A percentile compares a stretch with the other conserved stretches of the same genome.
Conservation (phyloP, 1,140 invertebrate genomes). For the Mizuhopecten yessoensis region DNA sequence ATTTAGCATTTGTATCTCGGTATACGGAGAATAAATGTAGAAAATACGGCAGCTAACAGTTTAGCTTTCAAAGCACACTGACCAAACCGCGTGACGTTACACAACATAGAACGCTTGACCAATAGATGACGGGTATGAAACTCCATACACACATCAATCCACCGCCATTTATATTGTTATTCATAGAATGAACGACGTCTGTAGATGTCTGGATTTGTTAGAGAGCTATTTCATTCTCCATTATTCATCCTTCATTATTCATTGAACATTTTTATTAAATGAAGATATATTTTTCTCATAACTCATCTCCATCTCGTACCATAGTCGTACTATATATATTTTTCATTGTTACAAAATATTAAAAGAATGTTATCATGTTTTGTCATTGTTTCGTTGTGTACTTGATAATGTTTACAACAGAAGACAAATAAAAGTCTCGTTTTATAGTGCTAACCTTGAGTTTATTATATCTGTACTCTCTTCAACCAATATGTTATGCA, state of each 20-base stretch:
- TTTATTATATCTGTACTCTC: not conserved
- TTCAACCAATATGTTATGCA: too few relatives aligned
- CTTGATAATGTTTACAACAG: not conserved
- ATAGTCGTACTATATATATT: slow-evolving; percentile 34
- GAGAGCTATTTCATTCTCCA: not conserved
- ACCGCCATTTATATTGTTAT: slow-evolving; percentile 30
- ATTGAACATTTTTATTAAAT: not conserved
- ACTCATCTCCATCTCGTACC: not conserved
- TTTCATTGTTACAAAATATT: slow-evolving; percentile 36
- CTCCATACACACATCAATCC: not conserved
- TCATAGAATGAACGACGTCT: not conserved
- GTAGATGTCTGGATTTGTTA: not conserved
- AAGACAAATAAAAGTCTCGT: slow-evolving; percentile 20
- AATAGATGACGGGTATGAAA: slow-evolving; percentile 25
- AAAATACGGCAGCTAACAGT: slow-evolving; percentile 19
- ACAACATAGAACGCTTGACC: slow-evolving; percentile 25
- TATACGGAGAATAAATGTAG: slow-evolving; percentile 26
- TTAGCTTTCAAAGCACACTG: slow-evolving; percentile 38
- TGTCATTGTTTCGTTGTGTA: slow-evolving; percentile 38
- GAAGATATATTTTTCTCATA: slow-evolving; percentile 29
- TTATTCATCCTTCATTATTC: not conserved
- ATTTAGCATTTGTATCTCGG: slow-evolving; percentile 34
- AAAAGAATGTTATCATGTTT: slow-evolving; percentile 32
- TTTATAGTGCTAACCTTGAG: not conserved
- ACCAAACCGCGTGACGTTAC: slow-evolving; percentile 22